Evolutionary conservation across 1,140 invertebrate species (phyloP).

Genomic region (Eueides isabella): DNA sequence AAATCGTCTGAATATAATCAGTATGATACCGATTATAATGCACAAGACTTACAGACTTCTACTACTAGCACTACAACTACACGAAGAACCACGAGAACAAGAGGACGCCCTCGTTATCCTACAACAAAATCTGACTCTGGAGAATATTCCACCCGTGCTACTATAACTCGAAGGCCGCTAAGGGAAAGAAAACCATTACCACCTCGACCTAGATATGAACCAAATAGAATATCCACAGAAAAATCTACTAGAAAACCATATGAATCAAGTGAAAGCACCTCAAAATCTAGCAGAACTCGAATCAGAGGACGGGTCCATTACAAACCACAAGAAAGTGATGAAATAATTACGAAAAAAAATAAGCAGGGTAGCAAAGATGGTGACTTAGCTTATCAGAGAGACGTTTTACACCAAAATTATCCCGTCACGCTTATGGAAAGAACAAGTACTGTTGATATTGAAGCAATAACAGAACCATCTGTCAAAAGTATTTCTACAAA

Average conservation of each 20-base stretch:
- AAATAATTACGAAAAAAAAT: constrained; percentile 61
- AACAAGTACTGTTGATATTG: constrained; percentile 73
- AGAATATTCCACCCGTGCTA: constrained; percentile 63
- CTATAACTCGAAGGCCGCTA: constrained; percentile 73
- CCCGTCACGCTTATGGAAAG: constrained; percentile 80
- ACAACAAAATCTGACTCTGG: constrained; percentile 63
- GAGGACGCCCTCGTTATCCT: constrained; percentile 72
- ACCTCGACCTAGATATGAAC: constrained; percentile 68
- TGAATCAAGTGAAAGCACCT: constrained; percentile 66
- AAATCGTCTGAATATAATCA: constrained; percentile 56
- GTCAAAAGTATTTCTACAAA: constrained; percentile 52
- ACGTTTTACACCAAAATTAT: constrained; percentile 84
- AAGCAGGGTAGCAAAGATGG: constrained; percentile 65
- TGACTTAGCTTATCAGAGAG: constrained; percentile 83
- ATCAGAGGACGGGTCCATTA: constrained; percentile 73
- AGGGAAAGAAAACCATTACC: constrained; percentile 76
- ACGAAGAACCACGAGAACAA: constrained; percentile 68
- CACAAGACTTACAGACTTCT: constrained; percentile 50
- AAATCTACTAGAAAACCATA: constrained; percentile 67
- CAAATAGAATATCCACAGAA: constrained; percentile 78
- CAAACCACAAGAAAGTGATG: constrained; percentile 65
- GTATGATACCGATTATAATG: constrained; percentile 53
- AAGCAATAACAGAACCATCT: constrained; percentile 74
- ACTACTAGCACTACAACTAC: constrained; percentile 59
- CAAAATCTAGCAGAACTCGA: constrained; percentile 60